These are phyloP conservation scores for Lucifuga dentata DNA, from an alignment of 2,113 vertebrate species.

Conservation along the genomic window DNA sequence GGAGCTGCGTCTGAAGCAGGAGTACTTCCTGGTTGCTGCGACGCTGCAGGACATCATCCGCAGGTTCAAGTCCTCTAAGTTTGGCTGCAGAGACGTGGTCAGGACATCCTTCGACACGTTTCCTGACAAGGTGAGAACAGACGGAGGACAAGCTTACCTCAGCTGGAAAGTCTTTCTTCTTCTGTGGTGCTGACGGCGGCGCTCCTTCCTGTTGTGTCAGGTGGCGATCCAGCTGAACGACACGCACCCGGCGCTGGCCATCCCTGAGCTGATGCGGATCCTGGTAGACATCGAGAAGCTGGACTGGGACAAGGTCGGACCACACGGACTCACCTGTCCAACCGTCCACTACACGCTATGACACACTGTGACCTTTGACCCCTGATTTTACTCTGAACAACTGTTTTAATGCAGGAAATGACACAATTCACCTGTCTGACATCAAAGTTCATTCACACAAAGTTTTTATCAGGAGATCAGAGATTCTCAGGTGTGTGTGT, in stretches of 20 bases:
- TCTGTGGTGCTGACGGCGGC: too few species aligned
- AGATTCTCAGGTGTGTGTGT: too few species aligned
- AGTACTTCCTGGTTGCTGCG: conserved; percentile 93
- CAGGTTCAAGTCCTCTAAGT: conserved; percentile 93
- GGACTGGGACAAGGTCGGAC: conserved; percentile 89
- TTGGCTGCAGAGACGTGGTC: conserved; percentile 88
- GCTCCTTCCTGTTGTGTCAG: too few species aligned
- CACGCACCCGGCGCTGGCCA: conserved; percentile 95
- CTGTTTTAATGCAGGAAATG: too few species aligned
- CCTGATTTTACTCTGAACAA: too few species aligned
- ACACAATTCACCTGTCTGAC: too few species aligned
- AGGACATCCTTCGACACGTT: conserved; percentile 86
- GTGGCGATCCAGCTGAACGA: conserved; percentile 97
- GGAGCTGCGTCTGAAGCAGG: conserved; percentile 92
- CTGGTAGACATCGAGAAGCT: conserved; percentile 95
- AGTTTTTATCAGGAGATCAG: too few species aligned
- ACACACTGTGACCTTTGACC: neutral
- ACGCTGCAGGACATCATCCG: conserved; percentile 94
- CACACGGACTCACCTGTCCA: too few species aligned
- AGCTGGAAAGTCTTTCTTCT: too few species aligned
- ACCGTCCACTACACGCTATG: too few species aligned
- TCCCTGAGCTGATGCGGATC: conserved; percentile 97
- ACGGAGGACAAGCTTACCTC: too few species aligned
- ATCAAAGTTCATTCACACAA: too few species aligned
- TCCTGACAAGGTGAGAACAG: conserved; percentile 89